phyloP scores from a whole-genome alignment of 2,797 vertebrate genomes.

The Phalanger gymnotis region DNA sequence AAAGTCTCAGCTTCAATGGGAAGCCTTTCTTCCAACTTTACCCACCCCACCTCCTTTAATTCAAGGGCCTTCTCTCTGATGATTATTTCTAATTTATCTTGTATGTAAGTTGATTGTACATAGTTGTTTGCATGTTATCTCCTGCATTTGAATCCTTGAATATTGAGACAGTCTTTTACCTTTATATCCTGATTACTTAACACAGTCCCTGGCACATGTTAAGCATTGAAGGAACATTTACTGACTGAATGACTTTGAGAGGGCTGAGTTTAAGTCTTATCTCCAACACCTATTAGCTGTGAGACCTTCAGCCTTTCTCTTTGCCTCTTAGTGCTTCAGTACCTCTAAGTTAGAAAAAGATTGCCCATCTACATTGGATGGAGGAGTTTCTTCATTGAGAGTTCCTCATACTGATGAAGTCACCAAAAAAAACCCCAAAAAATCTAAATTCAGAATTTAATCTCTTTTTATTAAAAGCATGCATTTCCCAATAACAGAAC shows the following conservation, averaged over 20 bases:
- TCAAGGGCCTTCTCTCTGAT: neutral
- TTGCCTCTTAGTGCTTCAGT: neutral
- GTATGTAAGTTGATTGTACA: neutral
- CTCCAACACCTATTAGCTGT: neutral
- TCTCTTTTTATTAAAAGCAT: neutral
- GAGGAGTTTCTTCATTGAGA: neutral
- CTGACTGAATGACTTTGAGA: neutral
- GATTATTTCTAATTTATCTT: neutral
- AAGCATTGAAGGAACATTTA: neutral
- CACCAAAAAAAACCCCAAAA: neutral
- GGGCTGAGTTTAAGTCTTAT: neutral
- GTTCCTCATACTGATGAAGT: neutral
- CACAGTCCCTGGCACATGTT: neutral
- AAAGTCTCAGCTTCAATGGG: neutral
- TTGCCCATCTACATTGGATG: neutral
- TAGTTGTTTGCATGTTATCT: neutral
- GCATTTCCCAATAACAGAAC: neutral
- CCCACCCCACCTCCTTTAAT: neutral
- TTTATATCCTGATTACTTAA: neutral
- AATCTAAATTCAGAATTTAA: neutral
- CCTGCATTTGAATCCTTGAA: neutral
- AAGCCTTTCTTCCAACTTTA: neutral
- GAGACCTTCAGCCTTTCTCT: too few relatives aligned
- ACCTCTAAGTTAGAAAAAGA: neutral
- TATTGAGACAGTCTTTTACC: neutral